Conservation (phyloP, 2,888 invertebrate species). For the Athripsodes cinereus region DNA sequence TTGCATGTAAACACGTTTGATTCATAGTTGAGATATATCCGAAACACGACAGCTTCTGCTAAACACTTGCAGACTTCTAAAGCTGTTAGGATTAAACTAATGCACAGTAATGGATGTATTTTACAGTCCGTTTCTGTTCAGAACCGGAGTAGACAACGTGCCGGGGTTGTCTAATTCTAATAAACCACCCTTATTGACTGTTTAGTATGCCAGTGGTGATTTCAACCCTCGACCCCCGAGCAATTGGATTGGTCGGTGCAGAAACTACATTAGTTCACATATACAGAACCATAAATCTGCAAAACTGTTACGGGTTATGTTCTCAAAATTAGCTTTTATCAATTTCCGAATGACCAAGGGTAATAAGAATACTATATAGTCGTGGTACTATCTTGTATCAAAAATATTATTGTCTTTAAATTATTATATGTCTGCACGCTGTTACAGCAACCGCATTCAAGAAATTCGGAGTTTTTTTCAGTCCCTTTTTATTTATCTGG, state of each 20-base stretch:
- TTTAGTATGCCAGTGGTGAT: slow-evolving; percentile 21
- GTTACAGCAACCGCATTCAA: too few relatives aligned
- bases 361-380: neutral
- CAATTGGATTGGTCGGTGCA: slow-evolving; percentile 16
- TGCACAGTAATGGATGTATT: too few relatives aligned
- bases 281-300: slow-evolving; percentile 3
- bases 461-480: too few relatives aligned
- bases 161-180: slow-evolving; percentile 21
- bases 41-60: too few relatives aligned
- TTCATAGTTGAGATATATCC: too few relatives aligned
- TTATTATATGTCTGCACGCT: too few relatives aligned
- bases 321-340: slow-evolving; percentile 8
- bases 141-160: neutral
- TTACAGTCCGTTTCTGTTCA: neutral
- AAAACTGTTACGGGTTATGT: neutral
- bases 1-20: too few relatives aligned
- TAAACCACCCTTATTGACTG: slow-evolving; percentile 24
- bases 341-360: slow-evolving; percentile 3
- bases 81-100: too few relatives aligned
- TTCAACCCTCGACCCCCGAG: slow-evolving; percentile 4
- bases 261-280: slow-evolving; percentile 4
- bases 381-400: too few relatives aligned
- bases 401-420: too few relatives aligned
- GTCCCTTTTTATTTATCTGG: too few relatives aligned
- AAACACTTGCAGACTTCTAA: too few relatives aligned